Percentiles rank a stretch among this genome's conserved stretches.
Evolutionary conservation across 2,113 vertebrate species (phyloP).

Genomic region (Ceuthmochares aereus): DNA sequence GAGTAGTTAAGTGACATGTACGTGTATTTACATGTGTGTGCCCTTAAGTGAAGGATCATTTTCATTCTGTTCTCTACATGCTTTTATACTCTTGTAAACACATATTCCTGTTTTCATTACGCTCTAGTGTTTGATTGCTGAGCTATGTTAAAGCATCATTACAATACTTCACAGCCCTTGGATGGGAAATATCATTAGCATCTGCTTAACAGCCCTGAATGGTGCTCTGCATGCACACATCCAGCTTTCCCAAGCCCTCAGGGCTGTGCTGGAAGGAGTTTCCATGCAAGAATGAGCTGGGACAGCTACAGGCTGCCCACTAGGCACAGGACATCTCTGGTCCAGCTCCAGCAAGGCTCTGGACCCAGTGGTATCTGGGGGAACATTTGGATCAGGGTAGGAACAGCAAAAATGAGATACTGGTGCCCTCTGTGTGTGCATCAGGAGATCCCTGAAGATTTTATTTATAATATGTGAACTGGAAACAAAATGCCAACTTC

Average conservation of each 20-base stretch:
- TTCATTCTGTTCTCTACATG: not conserved
- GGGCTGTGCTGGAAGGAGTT: not conserved
- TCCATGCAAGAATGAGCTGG: not conserved
- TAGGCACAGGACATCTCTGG: fast-evolving
- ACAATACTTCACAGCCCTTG: not conserved
- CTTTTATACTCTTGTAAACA: conserved; percentile 5
- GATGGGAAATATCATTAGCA: not conserved
- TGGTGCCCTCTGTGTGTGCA: fast-evolving
- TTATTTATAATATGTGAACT: not conserved
- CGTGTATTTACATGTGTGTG: not conserved
- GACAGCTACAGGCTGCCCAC: not conserved
- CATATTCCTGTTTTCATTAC: not conserved
- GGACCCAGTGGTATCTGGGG: not conserved
- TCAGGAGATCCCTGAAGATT: not conserved
- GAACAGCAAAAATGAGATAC: not conserved
- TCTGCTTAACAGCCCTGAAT: not conserved
- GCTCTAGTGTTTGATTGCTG: not conserved
- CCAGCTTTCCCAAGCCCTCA: not conserved
- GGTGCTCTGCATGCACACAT: not conserved
- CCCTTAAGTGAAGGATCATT: conserved; percentile 3
- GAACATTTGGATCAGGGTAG: not conserved
- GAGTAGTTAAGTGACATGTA: not conserved
- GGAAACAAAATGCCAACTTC: not conserved
- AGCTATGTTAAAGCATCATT: not conserved
- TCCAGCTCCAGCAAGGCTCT: not conserved